phyloP scores from a whole-genome alignment of 2,797 vertebrate species.

The Centropyge bicolor region DNA sequence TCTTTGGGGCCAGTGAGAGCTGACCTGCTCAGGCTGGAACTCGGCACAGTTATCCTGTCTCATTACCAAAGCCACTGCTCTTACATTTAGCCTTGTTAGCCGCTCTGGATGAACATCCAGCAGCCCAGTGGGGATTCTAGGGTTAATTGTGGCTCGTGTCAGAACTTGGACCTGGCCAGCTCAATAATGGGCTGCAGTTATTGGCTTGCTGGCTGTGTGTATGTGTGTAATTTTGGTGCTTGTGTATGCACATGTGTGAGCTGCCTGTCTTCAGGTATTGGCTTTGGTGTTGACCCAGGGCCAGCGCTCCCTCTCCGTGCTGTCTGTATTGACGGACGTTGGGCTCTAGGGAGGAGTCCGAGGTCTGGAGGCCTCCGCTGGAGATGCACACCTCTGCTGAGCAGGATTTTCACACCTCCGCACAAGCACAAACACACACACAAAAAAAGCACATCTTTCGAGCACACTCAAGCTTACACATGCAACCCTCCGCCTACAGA shows the following conservation, averaged over 20 bases:
- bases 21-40: conserved; percentile 75
- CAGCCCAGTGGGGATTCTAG: conserved; percentile 75
- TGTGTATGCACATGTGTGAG: conserved; percentile 51
- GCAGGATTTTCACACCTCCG: conserved; percentile 24
- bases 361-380: conserved; percentile 59
- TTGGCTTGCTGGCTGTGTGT: conserved; percentile 71
- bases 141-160: conserved; percentile 85
- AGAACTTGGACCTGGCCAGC: conserved; percentile 82
- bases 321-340: conserved; percentile 75
- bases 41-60: conserved; percentile 77
- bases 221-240: conserved; percentile 47
- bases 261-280: conserved; percentile 79
- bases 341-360: conserved; percentile 70
- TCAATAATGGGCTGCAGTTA: conserved; percentile 84
- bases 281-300: conserved; percentile 83
- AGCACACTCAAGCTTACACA: conserved; percentile 4
- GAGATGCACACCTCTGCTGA: conserved; percentile 44
- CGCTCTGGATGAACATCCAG: conserved; percentile 77
- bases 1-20: conserved; percentile 74
- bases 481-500: conserved; percentile 28
- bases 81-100: conserved; percentile 83
- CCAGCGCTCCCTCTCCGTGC: conserved; percentile 68
- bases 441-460: conserved; percentile 25
- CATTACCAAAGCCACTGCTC: conserved; percentile 82
- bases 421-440: background rate